phyloP scores from a whole-genome alignment of 2,113 vertebrate genomes.

The Ammodramus savannarum region DNA sequence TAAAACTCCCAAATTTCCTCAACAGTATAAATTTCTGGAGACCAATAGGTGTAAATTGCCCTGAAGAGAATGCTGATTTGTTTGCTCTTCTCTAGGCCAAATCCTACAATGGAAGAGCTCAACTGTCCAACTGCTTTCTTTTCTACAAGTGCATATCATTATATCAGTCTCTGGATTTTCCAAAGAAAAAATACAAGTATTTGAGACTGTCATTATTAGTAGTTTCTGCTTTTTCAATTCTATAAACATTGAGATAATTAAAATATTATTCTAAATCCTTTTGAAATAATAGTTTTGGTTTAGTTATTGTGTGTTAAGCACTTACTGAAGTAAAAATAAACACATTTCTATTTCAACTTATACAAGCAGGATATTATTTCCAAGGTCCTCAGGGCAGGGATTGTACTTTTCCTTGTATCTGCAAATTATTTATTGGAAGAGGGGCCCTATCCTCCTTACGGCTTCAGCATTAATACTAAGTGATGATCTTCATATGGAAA shows the following conservation, averaged over 20 bases:
- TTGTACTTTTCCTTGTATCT: conserved; percentile 34
- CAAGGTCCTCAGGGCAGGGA: conserved; percentile 16
- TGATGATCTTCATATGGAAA: conserved; percentile 33
- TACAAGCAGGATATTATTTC: conserved; percentile 51
- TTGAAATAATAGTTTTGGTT: conserved; percentile 43
- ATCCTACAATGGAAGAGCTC: neutral
- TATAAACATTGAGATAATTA: conserved; percentile 28
- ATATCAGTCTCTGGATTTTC: neutral
- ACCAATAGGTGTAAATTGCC: neutral
- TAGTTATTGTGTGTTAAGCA: conserved; percentile 31
- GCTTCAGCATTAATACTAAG: conserved; percentile 28
- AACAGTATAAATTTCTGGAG: conserved; percentile 1
- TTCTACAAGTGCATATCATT: neutral
- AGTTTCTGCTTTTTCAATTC: conserved; percentile 8
- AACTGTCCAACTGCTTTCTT: neutral
- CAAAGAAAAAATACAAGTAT: neutral
- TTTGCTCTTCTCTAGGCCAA: neutral
- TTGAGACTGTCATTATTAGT: neutral
- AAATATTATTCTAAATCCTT: conserved; percentile 33
- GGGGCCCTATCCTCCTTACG: neutral
- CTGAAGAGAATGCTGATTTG: conserved; percentile 4
- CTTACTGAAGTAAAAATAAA: conserved; percentile 46
- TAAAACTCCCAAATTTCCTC: neutral
- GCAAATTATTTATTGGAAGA: conserved; percentile 40
- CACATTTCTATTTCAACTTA: conserved; percentile 31